A percentile compares a stretch with the other conserved stretches of the same genome.
Conservation (phyloP, 2,888 invertebrate species). For the Pristionchus mayeri region DNA sequence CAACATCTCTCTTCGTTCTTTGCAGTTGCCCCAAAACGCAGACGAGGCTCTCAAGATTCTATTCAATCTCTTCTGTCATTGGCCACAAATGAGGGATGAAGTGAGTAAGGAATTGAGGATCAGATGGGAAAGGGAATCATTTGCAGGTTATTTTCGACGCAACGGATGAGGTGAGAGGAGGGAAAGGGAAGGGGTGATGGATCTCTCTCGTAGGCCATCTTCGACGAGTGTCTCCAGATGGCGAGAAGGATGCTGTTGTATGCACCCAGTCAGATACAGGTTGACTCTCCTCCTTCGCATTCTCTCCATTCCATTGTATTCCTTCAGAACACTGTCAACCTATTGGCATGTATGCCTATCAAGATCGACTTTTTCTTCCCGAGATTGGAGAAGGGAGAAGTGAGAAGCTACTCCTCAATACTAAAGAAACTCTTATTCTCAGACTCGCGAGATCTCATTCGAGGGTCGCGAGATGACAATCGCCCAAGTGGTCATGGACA, state of each 20-base stretch:
- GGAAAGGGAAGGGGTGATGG: neutral
- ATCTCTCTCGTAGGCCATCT: neutral
- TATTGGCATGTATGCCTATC: constrained; percentile 56
- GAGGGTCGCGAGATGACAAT: constrained; percentile 65
- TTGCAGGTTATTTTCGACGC: no score
- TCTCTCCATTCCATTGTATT: neutral
- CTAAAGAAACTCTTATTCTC: neutral
- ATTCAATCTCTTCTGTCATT: constrained; percentile 69
- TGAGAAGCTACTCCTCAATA: neutral
- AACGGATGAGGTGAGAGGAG: neutral
- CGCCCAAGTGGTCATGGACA: constrained; percentile 58
- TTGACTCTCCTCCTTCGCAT: neutral
- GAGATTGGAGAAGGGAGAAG: constrained; percentile 29
- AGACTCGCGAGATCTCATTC: neutral
- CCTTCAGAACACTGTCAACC: constrained; percentile 62
- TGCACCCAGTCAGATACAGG: constrained; percentile 27
- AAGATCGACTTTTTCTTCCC: constrained; percentile 47
- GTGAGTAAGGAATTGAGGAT: neutral
- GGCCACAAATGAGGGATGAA: constrained; percentile 18
- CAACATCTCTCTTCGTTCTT: neutral
- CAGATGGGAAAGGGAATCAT: no score
- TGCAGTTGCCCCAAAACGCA: constrained; percentile 3
- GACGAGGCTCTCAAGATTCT: constrained; percentile 53
- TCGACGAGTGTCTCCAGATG: constrained; percentile 14
- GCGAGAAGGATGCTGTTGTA: neutral